Conservation (phyloP, 2,888 invertebrate genomes). For the Oxystoma pomonae region DNA sequence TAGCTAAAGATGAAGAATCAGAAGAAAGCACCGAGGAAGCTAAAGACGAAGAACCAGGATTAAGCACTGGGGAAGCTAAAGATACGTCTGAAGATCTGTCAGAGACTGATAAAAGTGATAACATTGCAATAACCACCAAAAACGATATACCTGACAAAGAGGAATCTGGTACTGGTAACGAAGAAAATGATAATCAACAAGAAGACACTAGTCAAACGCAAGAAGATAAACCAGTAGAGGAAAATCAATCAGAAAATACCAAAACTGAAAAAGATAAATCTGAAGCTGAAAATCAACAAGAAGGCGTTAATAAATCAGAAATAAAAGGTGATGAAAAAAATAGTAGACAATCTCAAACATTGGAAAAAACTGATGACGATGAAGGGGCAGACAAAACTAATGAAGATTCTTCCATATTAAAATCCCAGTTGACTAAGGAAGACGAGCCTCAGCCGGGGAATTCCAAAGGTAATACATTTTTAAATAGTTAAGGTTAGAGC, state of each 20-base stretch:
- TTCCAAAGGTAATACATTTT: no score
- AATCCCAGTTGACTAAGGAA: no score
- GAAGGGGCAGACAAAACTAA: no score
- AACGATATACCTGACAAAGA: background rate
- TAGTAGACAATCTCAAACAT: background rate
- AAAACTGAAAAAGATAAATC: background rate
- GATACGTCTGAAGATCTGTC: background rate
- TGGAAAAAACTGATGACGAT: no score
- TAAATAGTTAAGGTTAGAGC: no score
- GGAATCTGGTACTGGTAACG: slow-evolving; percentile 2
- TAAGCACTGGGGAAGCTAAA: background rate
- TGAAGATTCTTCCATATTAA: no score
- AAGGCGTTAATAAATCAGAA: slow-evolving; percentile 5
- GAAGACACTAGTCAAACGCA: background rate
- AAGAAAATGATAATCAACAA: background rate
- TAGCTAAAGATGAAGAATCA: background rate
- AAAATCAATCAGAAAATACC: no score
- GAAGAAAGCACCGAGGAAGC: background rate
- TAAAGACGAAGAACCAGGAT: background rate
- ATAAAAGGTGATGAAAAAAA: slow-evolving; percentile 4
- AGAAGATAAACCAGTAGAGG: slow-evolving; percentile 5
- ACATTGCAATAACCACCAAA: background rate
- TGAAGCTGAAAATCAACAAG: slow-evolving; percentile 5
- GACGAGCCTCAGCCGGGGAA: no score
- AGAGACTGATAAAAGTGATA: no score